These are phyloP conservation scores for Enteromius unitaeniatus DNA, from an alignment of 2,797 vertebrate genomes.

Conservation along the genomic window DNA sequence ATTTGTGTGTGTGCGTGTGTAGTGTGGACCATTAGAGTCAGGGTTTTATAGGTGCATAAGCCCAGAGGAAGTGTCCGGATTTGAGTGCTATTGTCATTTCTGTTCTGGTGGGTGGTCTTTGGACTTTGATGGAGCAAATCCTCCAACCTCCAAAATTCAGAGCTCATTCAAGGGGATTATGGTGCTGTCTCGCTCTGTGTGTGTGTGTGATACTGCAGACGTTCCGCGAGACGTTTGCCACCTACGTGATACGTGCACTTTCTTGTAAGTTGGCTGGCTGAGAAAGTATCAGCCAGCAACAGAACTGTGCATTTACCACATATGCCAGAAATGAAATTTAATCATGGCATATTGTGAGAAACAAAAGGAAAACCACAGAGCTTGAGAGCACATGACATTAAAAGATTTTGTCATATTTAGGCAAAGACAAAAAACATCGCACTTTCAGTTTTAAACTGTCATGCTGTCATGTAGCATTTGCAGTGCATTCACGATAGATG, in stretches of 20 bases:
- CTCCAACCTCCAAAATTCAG: conserved; percentile 70
- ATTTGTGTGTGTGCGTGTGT: conserved; percentile 42
- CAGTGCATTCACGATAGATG: neutral
- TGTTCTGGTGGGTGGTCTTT: conserved; percentile 75
- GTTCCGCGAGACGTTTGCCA: conserved; percentile 32
- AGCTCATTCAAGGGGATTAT: conserved; percentile 72
- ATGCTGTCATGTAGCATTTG: neutral
- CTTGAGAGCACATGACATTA: neutral
- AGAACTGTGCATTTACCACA: conserved; percentile 3
- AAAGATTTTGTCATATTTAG: neutral
- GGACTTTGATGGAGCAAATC: conserved; percentile 78
- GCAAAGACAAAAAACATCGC: neutral
- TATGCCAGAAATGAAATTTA: neutral
- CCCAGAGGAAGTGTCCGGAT: conserved; percentile 68
- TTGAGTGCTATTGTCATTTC: conserved; percentile 69
- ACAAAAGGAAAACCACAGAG: conserved; percentile 14
- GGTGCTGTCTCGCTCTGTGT: conserved; percentile 62
- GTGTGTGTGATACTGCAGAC: conserved; percentile 37
- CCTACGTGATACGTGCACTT: conserved; percentile 39
- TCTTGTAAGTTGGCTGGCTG: conserved; percentile 34
- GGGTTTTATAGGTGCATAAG: conserved; percentile 49
- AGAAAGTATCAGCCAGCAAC: conserved; percentile 13
- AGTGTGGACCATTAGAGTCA: conserved; percentile 39
- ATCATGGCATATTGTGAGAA: conserved; percentile 3
- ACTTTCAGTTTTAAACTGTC: neutral